Evolutionary conservation across 1,140 invertebrate species (phyloP).

Genomic region (Platyscapa corneri): DNA sequence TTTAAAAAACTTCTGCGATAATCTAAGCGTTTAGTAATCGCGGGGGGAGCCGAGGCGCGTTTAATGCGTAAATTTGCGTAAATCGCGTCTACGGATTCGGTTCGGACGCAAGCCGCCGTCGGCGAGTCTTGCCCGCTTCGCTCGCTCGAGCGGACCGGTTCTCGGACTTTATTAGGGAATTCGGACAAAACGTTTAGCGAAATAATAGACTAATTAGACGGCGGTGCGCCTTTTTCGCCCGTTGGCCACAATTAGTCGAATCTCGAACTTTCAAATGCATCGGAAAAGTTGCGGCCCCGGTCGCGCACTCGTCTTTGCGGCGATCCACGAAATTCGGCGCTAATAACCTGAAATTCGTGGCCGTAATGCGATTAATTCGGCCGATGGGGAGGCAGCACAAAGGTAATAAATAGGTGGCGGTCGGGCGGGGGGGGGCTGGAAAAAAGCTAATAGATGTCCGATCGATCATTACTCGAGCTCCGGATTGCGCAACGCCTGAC

Average conservation of each 20-base stretch:
- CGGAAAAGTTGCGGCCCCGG: neutral
- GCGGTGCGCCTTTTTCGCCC: neutral
- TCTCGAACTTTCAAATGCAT: neutral
- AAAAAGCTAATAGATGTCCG: neutral
- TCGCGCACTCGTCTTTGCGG: too few species aligned
- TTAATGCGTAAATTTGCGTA: slow-evolving; percentile 13
- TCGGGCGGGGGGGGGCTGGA: neutral
- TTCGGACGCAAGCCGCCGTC: too few species aligned
- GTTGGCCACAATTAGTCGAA: neutral
- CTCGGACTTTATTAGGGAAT: neutral
- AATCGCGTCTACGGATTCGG: neutral
- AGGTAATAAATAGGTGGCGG: neutral
- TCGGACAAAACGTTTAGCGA: neutral
- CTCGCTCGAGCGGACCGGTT: neutral
- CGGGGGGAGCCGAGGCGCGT: neutral
- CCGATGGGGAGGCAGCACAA: neutral
- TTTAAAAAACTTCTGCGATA: neutral
- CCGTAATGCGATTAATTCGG: neutral
- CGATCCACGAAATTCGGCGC: too few species aligned
- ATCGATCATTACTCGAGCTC: too few species aligned
- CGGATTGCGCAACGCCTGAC: too few species aligned
- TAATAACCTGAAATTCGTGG: neutral
- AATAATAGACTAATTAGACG: neutral
- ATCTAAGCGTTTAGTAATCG: neutral
- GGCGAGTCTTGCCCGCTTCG: too few species aligned